Evolutionary conservation across 2,113 vertebrate species (phyloP).

Genomic region (Willisornis vidua): DNA sequence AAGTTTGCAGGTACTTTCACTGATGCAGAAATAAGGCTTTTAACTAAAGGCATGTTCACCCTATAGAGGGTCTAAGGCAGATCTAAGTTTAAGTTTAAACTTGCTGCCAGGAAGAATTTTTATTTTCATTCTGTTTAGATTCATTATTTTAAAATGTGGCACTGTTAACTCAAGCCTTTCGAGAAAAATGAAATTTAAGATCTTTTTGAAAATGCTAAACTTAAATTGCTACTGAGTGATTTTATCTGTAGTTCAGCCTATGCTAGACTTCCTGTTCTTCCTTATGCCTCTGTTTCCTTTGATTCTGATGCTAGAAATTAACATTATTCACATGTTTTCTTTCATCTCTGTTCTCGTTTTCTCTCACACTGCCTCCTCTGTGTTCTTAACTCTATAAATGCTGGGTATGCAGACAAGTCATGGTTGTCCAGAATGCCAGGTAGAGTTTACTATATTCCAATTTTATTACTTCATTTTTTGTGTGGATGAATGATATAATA

Average conservation of each 20-base stretch:
- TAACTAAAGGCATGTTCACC: not conserved
- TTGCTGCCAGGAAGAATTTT: not conserved
- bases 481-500: not conserved
- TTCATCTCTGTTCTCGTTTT: constrained; percentile 74
- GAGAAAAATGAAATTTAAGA: not conserved
- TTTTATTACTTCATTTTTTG: not conserved
- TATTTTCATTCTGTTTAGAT: not conserved
- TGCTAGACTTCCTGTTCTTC: not conserved
- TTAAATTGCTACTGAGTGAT: not conserved
- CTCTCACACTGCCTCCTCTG: constrained; percentile 78
- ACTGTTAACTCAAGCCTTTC: not conserved
- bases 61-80: not conserved
- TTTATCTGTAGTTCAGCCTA: not conserved
- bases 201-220: not conserved
- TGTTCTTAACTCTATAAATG: constrained; percentile 73
- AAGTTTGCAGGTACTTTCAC: not conserved
- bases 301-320: not conserved
- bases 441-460: constrained; percentile 67
- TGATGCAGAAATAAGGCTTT: not conserved
- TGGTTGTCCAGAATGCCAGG: constrained; percentile 99
- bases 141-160: not conserved
- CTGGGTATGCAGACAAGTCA: constrained; percentile 94
- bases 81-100: not conserved
- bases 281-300: not conserved
- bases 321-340: constrained; percentile 63